Evolutionary conservation across 2,797 vertebrate genomes (phyloP).

Genomic region (Semotilus atromaculatus): DNA sequence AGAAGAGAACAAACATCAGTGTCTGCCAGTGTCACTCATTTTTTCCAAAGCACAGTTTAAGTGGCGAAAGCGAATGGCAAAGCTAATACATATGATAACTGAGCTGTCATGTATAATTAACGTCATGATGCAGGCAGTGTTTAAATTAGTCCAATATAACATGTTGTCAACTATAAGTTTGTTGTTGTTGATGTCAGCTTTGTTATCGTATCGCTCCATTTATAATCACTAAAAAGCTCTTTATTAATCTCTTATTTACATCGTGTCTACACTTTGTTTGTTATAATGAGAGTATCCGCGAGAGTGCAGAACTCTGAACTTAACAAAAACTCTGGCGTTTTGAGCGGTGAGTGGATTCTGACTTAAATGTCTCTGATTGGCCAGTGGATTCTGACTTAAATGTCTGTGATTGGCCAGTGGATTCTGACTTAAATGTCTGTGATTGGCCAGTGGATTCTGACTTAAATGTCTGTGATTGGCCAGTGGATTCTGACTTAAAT

Average conservation of each 20-base stretch:
- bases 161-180: not conserved
- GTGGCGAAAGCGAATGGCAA: too few species aligned
- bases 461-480: too few species aligned
- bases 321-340: not conserved
- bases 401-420: too few species aligned
- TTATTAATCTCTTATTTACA: not conserved
- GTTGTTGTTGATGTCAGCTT: too few species aligned
- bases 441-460: not conserved
- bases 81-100: not conserved
- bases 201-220: not conserved
- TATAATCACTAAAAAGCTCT: too few species aligned
- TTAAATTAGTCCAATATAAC: not conserved
- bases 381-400: too few species aligned
- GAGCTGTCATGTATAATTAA: not conserved
- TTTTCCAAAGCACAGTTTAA: too few species aligned
- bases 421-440: not conserved
- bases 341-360: not conserved
- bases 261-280: not conserved
- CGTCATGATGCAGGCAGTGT: not conserved
- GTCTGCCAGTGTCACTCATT: not conserved
- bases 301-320: not conserved
- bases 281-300: not conserved
- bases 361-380: not conserved
- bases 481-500: not conserved
- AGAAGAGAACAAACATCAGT: not conserved